Conservation (phyloP, 1,140 invertebrate genomes). For the Cataglyphis hispanica region DNA sequence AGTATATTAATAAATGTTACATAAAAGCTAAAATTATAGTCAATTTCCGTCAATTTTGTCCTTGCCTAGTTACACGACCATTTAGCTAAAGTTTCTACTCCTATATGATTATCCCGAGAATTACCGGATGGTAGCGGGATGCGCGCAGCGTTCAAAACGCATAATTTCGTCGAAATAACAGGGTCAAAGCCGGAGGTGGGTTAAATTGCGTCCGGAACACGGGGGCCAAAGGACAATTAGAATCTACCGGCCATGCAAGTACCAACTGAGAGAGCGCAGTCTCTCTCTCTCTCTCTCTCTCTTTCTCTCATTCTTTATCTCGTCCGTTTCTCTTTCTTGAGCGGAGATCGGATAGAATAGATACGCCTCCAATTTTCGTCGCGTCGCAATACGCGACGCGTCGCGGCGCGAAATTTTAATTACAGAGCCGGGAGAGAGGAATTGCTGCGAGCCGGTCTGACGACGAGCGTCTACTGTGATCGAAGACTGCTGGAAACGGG, state of each 20-base stretch:
- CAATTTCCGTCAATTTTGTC: conserved; percentile 6
- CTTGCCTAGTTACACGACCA: conserved; percentile 11
- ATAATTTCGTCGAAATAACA: conserved; percentile 60
- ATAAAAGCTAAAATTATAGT: neutral
- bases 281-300: neutral
- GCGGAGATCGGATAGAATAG: conserved; percentile 32
- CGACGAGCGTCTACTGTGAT: conserved; percentile 53
- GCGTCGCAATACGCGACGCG: conserved; percentile 20
- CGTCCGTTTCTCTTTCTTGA: neutral
- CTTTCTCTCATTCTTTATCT: neutral
- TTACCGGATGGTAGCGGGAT: conserved; percentile 29
- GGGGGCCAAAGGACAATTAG: conserved; percentile 48
- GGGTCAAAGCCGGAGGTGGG: conserved; percentile 48
- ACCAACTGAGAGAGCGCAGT: conserved; percentile 14
- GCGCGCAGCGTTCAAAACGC: conserved; percentile 40
- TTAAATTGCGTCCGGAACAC: conserved; percentile 45
- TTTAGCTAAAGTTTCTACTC: conserved; percentile 31
- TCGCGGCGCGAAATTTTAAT: conserved; percentile 50
- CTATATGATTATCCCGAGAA: conserved; percentile 47
- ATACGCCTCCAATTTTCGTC: conserved; percentile 42
- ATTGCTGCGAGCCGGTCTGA: conserved; percentile 29
- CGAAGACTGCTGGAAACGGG: conserved; percentile 46
- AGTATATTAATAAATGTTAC: neutral
- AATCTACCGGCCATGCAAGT: conserved; percentile 32
- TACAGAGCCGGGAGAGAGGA: conserved; percentile 42